These are phyloP conservation scores for Ferrisia virgata DNA, from an alignment of 2,888 invertebrate genomes.

Conservation along the genomic window DNA sequence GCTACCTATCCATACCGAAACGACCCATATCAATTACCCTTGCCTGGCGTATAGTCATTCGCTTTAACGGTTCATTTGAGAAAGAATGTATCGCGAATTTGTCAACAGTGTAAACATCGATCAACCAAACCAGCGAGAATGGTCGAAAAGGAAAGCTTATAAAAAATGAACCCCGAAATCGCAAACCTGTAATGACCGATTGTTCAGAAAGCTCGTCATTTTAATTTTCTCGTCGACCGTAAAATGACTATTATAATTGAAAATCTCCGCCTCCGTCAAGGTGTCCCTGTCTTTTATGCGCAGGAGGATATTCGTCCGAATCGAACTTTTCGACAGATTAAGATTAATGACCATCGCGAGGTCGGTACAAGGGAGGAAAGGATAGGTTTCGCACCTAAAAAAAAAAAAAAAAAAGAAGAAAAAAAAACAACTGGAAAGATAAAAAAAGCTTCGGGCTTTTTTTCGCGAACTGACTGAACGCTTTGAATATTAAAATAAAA, in stretches of 20 bases:
- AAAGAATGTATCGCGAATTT: constrained; percentile 11
- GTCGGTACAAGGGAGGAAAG: neutral
- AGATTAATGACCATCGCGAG: neutral
- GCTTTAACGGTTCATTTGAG: constrained; percentile 10
- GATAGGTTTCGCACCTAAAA: neutral
- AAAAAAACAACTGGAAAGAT: constrained; percentile 7
- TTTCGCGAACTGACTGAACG: neutral
- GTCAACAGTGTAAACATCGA: constrained; percentile 4
- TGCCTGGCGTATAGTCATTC: neutral
- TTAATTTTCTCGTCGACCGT: constrained; percentile 1
- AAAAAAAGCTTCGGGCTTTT: neutral
- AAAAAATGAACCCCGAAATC: neutral
- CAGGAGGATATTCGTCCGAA: neutral
- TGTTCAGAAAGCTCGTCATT: neutral
- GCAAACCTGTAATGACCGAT: neutral
- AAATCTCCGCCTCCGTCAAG: neutral
- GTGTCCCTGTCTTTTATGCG: neutral
- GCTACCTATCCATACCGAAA: no score
- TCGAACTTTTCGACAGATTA: constrained; percentile 10
- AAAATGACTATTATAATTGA: constrained; percentile 3
- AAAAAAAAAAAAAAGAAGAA: neutral
- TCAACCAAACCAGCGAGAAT: neutral
- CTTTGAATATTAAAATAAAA: neutral
- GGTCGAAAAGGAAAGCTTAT: neutral
- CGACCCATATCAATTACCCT: neutral